Evolutionary conservation across 1,140 invertebrate genomes (phyloP).

Genomic region (Ganaspis sp.): DNA sequence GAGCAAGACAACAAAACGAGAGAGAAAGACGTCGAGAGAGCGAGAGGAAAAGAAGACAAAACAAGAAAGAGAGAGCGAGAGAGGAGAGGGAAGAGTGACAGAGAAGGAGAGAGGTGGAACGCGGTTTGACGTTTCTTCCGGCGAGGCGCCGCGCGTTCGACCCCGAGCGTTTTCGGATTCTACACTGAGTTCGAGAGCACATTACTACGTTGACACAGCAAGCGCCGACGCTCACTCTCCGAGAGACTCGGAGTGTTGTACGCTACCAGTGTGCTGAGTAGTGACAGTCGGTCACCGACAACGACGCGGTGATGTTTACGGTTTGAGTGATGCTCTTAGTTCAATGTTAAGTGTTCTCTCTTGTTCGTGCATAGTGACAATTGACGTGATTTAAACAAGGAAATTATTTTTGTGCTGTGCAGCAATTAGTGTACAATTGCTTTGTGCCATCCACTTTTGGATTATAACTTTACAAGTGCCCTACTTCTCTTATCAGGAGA

Average conservation of each 20-base stretch:
- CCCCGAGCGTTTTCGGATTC: conserved; percentile 44
- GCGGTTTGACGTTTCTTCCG: conserved; percentile 49
- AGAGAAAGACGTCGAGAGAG: conserved; percentile 8
- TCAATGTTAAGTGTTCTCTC: not conserved
- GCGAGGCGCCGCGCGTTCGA: conserved; percentile 49
- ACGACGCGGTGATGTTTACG: conserved; percentile 21
- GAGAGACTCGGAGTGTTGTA: conserved; percentile 12
- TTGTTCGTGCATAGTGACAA: conserved; percentile 15
- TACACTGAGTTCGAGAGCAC: conserved; percentile 35
- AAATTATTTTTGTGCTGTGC: conserved; percentile 13
- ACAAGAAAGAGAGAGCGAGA: conserved; percentile 26
- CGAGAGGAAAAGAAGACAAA: conserved; percentile 22
- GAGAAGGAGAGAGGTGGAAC: conserved; percentile 33
- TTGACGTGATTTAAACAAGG: conserved; percentile 5
- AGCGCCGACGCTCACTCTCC: conserved; percentile 26
- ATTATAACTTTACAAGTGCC: conserved; percentile 13
- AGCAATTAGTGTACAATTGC: not conserved
- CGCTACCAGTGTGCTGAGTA: conserved; percentile 7
- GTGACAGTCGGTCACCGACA: conserved; percentile 27
- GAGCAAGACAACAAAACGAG: conserved; percentile 24
- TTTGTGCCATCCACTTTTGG: conserved; percentile 20
- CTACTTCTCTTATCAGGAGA: not conserved
- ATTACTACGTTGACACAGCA: conserved; percentile 23
- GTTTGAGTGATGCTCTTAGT: not conserved
- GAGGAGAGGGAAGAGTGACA: conserved; percentile 20